Evolutionary conservation across 2,797 vertebrate genomes (phyloP).

Genomic region (Telmatherina bonti): DNA sequence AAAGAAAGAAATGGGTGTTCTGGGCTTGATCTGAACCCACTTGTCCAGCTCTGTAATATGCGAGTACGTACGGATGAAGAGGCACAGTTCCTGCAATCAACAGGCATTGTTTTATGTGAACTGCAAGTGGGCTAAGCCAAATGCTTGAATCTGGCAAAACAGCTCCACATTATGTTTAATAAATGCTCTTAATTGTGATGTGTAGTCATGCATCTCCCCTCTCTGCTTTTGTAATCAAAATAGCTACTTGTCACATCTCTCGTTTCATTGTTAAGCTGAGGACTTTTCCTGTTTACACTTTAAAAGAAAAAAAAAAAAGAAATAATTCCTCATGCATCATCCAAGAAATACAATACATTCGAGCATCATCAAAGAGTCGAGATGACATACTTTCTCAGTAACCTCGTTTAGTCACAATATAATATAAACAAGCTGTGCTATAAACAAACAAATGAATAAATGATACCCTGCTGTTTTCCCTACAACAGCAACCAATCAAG

Average conservation of each 20-base stretch:
- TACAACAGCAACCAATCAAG: background rate
- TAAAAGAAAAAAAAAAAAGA: background rate
- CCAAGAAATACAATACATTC: background rate
- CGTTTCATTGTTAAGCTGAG: slow-evolving; percentile 11
- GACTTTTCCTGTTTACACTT: slow-evolving; percentile 3
- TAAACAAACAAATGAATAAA: background rate
- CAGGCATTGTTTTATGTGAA: slow-evolving; percentile 25
- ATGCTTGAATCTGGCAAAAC: slow-evolving; percentile 17
- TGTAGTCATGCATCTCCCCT: slow-evolving; percentile 39
- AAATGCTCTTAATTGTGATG: slow-evolving; percentile 37
- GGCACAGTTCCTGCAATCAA: slow-evolving; percentile 35
- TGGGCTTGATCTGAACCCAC: slow-evolving; percentile 9
- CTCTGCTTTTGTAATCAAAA: slow-evolving; percentile 39
- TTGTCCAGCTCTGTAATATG: background rate
- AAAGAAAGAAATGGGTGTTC: background rate
- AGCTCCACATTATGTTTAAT: slow-evolving; percentile 49
- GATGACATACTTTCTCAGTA: background rate
- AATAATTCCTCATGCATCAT: background rate
- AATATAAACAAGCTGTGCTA: background rate
- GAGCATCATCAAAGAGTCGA: background rate
- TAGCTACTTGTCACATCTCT: slow-evolving; percentile 13
- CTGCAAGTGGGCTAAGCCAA: slow-evolving; percentile 16
- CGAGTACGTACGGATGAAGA: slow-evolving; percentile 13
- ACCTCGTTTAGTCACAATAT: background rate
- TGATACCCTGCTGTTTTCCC: background rate